Percentiles rank a stretch among this genome's conserved stretches.
Evolutionary conservation across 2,113 vertebrate species (phyloP).

Genomic region (Etheostoma spectabile): DNA sequence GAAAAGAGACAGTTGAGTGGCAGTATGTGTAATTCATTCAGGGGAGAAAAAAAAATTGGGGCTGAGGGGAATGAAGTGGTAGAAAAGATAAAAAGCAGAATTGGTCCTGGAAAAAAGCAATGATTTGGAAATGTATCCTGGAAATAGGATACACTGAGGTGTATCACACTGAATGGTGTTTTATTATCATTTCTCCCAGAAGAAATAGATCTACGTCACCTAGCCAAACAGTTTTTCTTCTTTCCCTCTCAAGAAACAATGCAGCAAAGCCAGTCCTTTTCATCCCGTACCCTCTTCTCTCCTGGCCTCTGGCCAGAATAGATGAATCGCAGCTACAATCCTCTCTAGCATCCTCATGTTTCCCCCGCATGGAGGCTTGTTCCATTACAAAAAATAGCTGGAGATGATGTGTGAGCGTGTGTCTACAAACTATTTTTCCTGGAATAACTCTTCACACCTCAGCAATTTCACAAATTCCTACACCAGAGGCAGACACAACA

Average conservation of each 20-base stretch:
- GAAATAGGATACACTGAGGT: too few relatives aligned
- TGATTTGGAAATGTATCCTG: too few relatives aligned
- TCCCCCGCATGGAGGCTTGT: constrained; percentile 59
- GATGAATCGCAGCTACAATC: constrained; percentile 69
- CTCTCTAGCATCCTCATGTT: constrained; percentile 57
- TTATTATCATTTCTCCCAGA: constrained; percentile 45
- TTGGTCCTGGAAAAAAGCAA: constrained; percentile 41
- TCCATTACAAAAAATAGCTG: constrained; percentile 65
- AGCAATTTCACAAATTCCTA: constrained; percentile 64
- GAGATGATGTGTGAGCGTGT: constrained; percentile 52
- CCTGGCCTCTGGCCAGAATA: constrained; percentile 58
- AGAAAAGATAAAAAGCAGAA: constrained; percentile 52
- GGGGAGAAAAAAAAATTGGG: not conserved
- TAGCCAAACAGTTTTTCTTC: constrained; percentile 42
- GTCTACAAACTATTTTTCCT: constrained; percentile 47
- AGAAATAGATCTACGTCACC: constrained; percentile 54
- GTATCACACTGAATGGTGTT: constrained; percentile 31
- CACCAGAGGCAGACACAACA: constrained; percentile 33
- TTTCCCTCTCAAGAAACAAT: constrained; percentile 34
- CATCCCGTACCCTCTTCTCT: constrained; percentile 36
- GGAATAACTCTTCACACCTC: constrained; percentile 68
- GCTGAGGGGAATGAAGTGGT: constrained; percentile 11
- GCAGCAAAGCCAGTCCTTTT: constrained; percentile 64
- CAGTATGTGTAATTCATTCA: constrained; percentile 45
- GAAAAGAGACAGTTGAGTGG: constrained; percentile 37